phyloP scores from a whole-genome alignment of 1,140 invertebrate species.

The Brachionus calyciflorus region DNA sequence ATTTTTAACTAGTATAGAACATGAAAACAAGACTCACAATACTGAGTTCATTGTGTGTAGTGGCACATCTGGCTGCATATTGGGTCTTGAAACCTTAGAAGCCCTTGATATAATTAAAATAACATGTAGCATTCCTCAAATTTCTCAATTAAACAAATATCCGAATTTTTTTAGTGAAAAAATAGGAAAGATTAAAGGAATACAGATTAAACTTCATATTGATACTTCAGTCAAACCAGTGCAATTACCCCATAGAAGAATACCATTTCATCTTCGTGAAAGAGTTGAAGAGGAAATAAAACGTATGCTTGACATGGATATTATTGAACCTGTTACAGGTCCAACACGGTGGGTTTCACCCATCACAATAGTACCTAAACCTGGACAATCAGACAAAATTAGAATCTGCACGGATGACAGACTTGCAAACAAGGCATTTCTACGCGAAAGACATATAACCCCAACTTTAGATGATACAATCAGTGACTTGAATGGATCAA shows the following conservation, averaged over 20 bases:
- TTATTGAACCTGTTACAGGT: constrained; percentile 27
- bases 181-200: neutral
- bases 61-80: neutral
- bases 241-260: neutral
- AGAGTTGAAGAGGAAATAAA: neutral
- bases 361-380: constrained; percentile 39
- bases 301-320: neutral
- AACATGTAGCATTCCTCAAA: no score
- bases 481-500: constrained; percentile 50
- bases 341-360: constrained; percentile 43
- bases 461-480: constrained; percentile 47
- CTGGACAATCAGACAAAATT: neutral
- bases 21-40: neutral
- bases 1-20: neutral
- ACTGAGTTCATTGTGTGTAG: neutral
- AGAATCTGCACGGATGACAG: constrained; percentile 39
- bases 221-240: neutral
- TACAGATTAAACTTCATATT: neutral
- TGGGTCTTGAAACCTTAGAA: neutral
- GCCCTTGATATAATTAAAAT: neutral
- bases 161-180: neutral
- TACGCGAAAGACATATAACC: constrained; percentile 24
- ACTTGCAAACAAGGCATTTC: constrained; percentile 31
- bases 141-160: constrained; percentile 1
- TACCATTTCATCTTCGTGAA: neutral